Evolutionary conservation across 1,140 invertebrate genomes (phyloP), one percentile per base, ranked within the genome.

Genomic region (Zaprionus inermis): DNA sequence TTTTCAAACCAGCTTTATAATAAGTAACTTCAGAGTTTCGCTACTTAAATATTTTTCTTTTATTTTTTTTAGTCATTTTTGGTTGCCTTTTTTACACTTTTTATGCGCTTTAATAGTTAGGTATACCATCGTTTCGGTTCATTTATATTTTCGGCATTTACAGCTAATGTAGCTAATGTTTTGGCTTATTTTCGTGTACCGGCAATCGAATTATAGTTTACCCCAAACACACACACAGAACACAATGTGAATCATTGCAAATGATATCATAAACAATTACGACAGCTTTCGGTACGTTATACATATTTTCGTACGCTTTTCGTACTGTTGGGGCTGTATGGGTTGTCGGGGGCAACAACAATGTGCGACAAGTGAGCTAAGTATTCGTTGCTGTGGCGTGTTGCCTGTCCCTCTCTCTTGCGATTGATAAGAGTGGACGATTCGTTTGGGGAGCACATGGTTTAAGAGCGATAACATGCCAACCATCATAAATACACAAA

Each of bases 231-330:
- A 44, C n/a, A n/a, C n/a, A 41, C n/a, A 16, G 7, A n/a, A 44
- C n/a, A 44, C 38, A 16, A 44, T 38, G 56, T 83, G 81, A 83
- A 77, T 83, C 81, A 83, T 83, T n/a, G 56, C 63, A 64, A 79
- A 79, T 83, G 81, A 83, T 83, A 83, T 83, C 80, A 83, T 83
- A 67, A 77, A 66, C 76, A 83, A 83, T 83, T 83, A 83, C 80
- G 80, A 52, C 68, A 75, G 55, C 36, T 12, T 16, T 51, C 12
- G 44, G 16, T 55, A 20, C 57, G 10, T 18, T 55, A 5, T 22
- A 30, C 24, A 46, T 58, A 18, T 32, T 58, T n/a, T 65, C 5
- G 16, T 32, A 44, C 28, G 12, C 16, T 30, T 59, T 14, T 14
- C 14, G 9, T 41, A 18, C 20, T 51, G 51, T 38, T 54, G 51